Conservation (phyloP, 2,888 invertebrate species). For the Nomada ruficornis region DNA sequence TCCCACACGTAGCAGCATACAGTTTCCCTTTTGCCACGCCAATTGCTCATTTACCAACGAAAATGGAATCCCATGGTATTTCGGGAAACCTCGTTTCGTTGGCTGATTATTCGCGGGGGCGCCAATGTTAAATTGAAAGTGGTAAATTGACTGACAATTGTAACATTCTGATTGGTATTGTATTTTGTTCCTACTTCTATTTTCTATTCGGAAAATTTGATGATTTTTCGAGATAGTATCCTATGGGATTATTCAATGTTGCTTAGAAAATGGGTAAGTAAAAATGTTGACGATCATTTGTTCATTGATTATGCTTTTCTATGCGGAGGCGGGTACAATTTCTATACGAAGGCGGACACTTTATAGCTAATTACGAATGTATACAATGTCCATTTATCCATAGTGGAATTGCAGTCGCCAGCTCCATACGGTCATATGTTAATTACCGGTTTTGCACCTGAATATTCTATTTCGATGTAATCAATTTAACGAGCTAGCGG, state of each 20-base stretch:
- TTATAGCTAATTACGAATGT: neutral
- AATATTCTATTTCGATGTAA: neutral
- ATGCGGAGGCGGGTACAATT: too few relatives aligned
- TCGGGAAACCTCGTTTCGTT: neutral
- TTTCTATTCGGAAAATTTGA: too few relatives aligned
- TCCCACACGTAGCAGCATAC: neutral
- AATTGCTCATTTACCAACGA: conserved; percentile 31
- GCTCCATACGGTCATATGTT: neutral
- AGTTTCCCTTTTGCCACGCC: neutral
- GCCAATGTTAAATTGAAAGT: neutral
- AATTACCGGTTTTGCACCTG: neutral
- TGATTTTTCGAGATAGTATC: neutral
- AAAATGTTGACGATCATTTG: too few relatives aligned
- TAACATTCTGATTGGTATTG: neutral
- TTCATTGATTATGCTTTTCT: too few relatives aligned
- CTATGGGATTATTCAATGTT: neutral
- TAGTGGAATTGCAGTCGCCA: neutral
- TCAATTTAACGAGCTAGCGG: neutral
- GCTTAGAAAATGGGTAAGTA: too few relatives aligned
- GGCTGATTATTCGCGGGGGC: neutral
- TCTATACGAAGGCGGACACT: too few relatives aligned
- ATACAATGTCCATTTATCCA: neutral
- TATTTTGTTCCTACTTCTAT: neutral
- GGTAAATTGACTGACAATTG: neutral
- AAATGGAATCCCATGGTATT: conserved; percentile 29